Percentiles rank a stretch among this genome's conserved stretches.
phyloP scores from a whole-genome alignment of 92 coral and sea anemone species.

The Porites rus region DNA sequence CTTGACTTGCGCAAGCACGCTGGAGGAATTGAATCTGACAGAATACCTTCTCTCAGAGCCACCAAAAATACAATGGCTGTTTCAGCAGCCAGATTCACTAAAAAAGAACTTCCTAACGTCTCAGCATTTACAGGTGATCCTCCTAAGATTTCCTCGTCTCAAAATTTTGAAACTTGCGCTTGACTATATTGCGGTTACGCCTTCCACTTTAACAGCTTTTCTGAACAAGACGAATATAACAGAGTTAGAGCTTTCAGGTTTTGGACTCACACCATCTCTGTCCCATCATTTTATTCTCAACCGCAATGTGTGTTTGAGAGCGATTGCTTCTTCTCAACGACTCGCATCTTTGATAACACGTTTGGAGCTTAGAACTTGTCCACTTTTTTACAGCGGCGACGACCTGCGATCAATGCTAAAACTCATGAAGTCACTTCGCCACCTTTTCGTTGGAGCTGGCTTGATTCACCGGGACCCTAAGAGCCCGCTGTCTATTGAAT shows the following conservation, averaged over 20 bases:
- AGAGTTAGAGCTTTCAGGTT: constrained; percentile 33
- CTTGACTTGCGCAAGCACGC: constrained; percentile 26
- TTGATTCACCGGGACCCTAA: constrained; percentile 46
- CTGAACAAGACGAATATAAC: constrained; percentile 22
- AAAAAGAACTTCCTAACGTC: constrained; percentile 30
- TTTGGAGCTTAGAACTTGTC: constrained; percentile 39
- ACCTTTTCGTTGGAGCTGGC: constrained; percentile 45
- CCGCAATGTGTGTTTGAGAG: constrained; percentile 39
- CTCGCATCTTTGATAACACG: constrained; percentile 41
- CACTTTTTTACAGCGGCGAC: constrained; percentile 41
- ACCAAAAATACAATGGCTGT: constrained; percentile 20
- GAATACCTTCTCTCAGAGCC: constrained; percentile 26
- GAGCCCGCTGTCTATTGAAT: constrained; percentile 43
- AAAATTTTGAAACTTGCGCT: constrained; percentile 44
- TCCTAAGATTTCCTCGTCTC: constrained; percentile 35
- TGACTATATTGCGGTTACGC: constrained; percentile 38
- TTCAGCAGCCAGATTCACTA: constrained; percentile 24
- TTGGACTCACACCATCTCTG: constrained; percentile 29
- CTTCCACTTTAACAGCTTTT: constrained; percentile 29
- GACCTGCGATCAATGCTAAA: constrained; percentile 34
- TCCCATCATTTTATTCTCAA: constrained; percentile 39
- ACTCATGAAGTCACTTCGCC: constrained; percentile 38
- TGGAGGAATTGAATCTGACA: constrained; percentile 49
- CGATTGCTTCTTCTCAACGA: constrained; percentile 39
- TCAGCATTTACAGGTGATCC: constrained; percentile 40